Conservation (phyloP, 2,888 invertebrate genomes). For the Lysandra bellargus region DNA sequence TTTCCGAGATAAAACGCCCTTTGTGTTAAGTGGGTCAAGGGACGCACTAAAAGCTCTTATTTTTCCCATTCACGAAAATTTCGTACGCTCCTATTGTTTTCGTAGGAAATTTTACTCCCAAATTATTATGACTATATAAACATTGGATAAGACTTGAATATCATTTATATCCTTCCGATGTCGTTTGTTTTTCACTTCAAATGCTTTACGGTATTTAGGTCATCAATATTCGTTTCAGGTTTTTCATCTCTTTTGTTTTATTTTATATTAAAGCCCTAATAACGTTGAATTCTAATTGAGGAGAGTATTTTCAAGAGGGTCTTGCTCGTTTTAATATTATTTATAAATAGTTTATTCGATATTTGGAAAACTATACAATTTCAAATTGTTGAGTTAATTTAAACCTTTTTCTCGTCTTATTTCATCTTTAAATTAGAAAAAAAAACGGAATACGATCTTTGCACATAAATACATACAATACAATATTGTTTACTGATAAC, state of each 20-base stretch:
- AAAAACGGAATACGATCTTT: too few relatives aligned
- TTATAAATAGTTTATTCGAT: too few relatives aligned
- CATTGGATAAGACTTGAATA: not conserved
- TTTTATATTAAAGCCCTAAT: not conserved
- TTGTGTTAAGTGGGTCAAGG: constrained; percentile 17
- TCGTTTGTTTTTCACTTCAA: not conserved
- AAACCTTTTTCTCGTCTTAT: too few relatives aligned
- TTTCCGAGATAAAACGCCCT: constrained; percentile 6
- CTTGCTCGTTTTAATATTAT: too few relatives aligned
- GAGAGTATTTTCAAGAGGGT: too few relatives aligned
- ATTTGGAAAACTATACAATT: too few relatives aligned
- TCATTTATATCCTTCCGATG: not conserved
- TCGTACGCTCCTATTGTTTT: not conserved
- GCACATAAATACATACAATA: too few relatives aligned
- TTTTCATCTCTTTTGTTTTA: not conserved
- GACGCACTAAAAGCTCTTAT: not conserved
- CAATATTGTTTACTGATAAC: too few relatives aligned
- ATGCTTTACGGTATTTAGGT: not conserved
- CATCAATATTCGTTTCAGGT: not conserved
- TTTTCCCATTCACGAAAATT: not conserved
- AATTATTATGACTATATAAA: not conserved
- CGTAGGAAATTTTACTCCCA: not conserved
- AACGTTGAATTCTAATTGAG: too few relatives aligned
- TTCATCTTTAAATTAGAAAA: too few relatives aligned
- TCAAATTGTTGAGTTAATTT: too few relatives aligned